These are phyloP conservation scores for Gymnocheta viridis DNA, from an alignment of 2,888 invertebrate species.

Conservation along the genomic window DNA sequence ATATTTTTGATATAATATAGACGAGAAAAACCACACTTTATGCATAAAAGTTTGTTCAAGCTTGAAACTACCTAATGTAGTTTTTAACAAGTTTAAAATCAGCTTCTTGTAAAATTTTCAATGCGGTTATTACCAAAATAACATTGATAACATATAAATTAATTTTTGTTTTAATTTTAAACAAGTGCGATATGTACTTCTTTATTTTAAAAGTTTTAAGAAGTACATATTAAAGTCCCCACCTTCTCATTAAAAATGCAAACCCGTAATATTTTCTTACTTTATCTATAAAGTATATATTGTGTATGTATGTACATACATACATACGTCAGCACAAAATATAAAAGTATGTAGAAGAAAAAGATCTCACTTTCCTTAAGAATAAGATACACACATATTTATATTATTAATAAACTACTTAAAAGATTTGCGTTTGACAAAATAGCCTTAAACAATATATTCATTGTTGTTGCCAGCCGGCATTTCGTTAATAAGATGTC, in stretches of 20 bases:
- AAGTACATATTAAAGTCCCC: neutral
- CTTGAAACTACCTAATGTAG: no score
- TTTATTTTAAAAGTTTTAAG: no score
- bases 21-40: no score
- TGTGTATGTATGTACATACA: neutral
- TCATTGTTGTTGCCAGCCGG: conserved; percentile 24
- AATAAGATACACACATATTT: neutral
- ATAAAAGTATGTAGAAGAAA: neutral
- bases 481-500: neutral
- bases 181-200: neutral
- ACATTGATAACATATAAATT: no score
- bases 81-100: no score
- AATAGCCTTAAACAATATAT: neutral
- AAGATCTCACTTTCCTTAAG: conserved; percentile 19
- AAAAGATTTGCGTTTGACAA: conserved; percentile 26
- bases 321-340: neutral
- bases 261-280: neutral
- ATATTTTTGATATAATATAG: no score
- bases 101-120: no score
- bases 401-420: conserved; percentile 10
- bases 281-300: neutral
- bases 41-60: no score
- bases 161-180: no score
- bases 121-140: no score
- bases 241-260: neutral